phyloP scores from a whole-genome alignment of 2,888 invertebrate genomes.

The Aelia acuminata region DNA sequence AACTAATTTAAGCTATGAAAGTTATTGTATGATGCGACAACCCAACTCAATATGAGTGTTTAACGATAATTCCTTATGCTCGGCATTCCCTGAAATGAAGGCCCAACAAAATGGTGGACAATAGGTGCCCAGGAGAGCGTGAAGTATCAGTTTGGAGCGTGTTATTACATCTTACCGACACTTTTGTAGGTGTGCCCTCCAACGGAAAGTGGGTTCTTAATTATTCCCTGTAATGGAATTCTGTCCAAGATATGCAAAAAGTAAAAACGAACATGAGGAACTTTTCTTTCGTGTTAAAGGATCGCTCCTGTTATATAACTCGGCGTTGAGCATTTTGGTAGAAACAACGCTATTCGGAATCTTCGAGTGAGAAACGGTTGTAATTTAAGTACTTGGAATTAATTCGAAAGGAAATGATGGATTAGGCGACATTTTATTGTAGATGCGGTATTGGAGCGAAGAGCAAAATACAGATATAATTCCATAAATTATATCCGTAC shows the following conservation, averaged over 20 bases:
- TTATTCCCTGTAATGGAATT: not conserved
- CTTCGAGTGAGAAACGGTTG: no score
- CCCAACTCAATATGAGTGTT: not conserved
- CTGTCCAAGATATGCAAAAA: not conserved
- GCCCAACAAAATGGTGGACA: not conserved
- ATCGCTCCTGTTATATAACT: no score
- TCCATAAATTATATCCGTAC: no score
- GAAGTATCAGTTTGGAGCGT: constrained; percentile 43
- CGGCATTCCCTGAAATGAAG: not conserved
- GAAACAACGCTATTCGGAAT: no score
- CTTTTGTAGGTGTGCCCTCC: constrained; percentile 6
- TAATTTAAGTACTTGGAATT: no score
- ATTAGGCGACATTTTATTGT: no score
- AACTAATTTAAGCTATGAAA: no score
- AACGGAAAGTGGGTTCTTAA: not conserved
- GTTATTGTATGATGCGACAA: not conserved
- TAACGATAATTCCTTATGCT: not conserved
- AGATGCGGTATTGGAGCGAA: no score
- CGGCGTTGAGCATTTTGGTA: no score
- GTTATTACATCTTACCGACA: constrained; percentile 21
- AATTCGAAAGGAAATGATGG: no score
- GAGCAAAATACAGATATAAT: no score
- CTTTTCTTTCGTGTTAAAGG: no score
- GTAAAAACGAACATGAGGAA: not conserved
- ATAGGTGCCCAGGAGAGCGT: constrained; percentile 21